These are phyloP conservation scores for Beris morrisii DNA, from an alignment of 2,888 invertebrate genomes.

Conservation along the genomic window DNA sequence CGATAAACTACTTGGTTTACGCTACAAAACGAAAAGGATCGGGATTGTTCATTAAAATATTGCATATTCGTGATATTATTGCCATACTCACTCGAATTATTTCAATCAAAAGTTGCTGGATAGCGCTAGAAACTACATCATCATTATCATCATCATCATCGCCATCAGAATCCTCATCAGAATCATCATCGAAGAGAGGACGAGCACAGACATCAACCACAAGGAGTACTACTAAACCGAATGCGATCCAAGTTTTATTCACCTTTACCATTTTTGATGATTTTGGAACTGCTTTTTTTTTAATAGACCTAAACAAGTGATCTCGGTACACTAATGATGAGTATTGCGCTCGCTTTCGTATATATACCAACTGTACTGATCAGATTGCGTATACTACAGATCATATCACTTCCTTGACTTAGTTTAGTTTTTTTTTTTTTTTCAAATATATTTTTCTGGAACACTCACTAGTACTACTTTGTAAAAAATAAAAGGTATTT, in stretches of 20 bases:
- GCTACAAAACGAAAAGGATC: neutral
- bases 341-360: no score
- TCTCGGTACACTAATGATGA: no score
- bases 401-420: conserved; percentile 16
- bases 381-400: no score
- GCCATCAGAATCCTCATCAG: neutral
- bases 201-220: conserved; percentile 10
- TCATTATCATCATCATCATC: conserved; percentile 9
- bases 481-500: conserved; percentile 4
- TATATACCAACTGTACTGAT: no score
- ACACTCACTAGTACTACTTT: neutral
- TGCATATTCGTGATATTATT: no score
- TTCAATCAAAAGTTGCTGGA: no score
- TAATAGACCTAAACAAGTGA: no score
- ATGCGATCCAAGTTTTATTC: conserved; percentile 8
- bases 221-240: conserved; percentile 4
- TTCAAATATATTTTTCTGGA: neutral
- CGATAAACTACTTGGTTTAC: no score
- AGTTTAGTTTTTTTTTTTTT: neutral
- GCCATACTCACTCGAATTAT: no score
- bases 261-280: neutral
- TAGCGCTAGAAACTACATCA: neutral
- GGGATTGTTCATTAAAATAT: neutral
- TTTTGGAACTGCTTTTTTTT: neutral
- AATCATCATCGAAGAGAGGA: conserved; percentile 7